Base-by-base conservation (phyloP, 2,113 vertebrate genomes). In the Lepus americanus region DNA sequence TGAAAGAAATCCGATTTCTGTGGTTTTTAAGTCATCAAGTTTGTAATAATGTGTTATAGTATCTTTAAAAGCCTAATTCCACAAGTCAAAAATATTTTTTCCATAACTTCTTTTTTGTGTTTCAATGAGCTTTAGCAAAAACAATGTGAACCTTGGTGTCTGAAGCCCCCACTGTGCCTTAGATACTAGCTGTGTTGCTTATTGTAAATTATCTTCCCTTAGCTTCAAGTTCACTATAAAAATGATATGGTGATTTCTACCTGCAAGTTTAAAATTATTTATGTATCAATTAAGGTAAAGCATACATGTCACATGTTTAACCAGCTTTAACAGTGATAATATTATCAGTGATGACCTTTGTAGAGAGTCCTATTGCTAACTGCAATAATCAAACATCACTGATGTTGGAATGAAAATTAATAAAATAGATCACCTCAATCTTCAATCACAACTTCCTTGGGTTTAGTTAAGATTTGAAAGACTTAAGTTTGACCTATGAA, bases 401-500 rank as follows among this genome's bases (percentile, higher is more conserved):
- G 20, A 39, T 53, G 4, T 12, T 53, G 31, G 8, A 9, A 61
- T 33, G 33, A 66, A 51, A 78, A 66, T 39, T 92, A 69, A 44
- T 94, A 63, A 84, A 92, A 89, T 33, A 53, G 33, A 44, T 59
- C 85, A 77, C 6, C 33, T 4, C 6, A 61, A 5, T 3, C 69
- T 79, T 53, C 70, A 63, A 64, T 33, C 83, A 19, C 44, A 9
- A 9, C 13, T 88, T 67, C 3, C n/a, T 80, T 92, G 25, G 12
- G 61, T 69, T 94, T 72, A 72, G 17, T 70, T 84, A 77, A 76
- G 22, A 85, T 85, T 90, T 74, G 20, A 13, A 67, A 90, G 66
- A 85, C 77, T 10, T 61, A 19, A 85, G 2, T 44, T 31, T 13
- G 22, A 33, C 3, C 51, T 81, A 5, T 51, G n/a, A 78, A 5